Base-by-base conservation (phyloP, 1,140 invertebrate genomes). In the Anastrepha ludens region DNA sequence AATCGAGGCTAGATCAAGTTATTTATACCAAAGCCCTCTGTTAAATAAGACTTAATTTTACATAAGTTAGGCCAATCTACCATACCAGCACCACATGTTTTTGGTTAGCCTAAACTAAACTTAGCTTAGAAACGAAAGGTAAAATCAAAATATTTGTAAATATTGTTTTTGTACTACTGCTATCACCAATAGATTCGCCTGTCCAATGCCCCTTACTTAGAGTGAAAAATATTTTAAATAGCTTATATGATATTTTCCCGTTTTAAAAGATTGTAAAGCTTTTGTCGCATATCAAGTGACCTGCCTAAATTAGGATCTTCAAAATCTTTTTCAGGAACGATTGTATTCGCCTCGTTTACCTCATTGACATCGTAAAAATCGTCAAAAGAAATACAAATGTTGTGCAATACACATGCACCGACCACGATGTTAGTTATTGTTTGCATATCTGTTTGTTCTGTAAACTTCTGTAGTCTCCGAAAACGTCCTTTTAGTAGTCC, bases 331-430 rank as follows among this genome's bases (percentile, higher is more conserved):
- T 62, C 11, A 86, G 15, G 58, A 74, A 87, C 86, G 55, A 87
- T 74, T 44, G 86, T 58, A 13, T 62, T n/a, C 60, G 17, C 17
- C 15, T 62, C 60, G 17, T 70, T 70, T 70, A 6, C 20, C 29
- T 70, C 67, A 70, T 11, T 20, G 20, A 9, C 41, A 8, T 70
- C 67, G 20, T 6, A 70, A 2, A 70, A 70, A 85, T 85, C 81
- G 55, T 85, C 50, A 17, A 15, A n/a, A 11, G 20, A 15, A n/a
- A 85, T 85, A 20, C 81, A 85, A 55, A 85, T 58, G 55, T 85
- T 85, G 59, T 85, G 81, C 6, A 85, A 20, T 15, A 85, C 29
- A 59, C 81, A 85, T 4, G 55, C 55, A 60, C 81, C 60, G 5
- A 59, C 55, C 11, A 85, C 47, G 29, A 85, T 85, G 17, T 59